Evolutionary conservation across 2,888 invertebrate genomes (phyloP).

Genomic region (Plagodis pulveraria): DNA sequence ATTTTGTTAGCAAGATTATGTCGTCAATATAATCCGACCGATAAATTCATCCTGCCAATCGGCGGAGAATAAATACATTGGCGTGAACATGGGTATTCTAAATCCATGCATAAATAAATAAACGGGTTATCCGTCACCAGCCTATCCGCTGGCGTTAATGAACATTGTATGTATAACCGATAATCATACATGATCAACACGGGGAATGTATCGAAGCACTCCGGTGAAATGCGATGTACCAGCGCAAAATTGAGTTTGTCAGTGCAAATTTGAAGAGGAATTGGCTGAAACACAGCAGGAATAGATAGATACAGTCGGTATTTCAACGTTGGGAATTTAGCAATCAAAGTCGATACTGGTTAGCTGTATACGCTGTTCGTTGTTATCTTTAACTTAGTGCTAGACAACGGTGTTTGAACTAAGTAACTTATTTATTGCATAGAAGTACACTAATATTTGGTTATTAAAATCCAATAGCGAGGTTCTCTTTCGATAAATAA

Average conservation of each 20-base stretch:
- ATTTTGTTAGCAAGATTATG: neutral
- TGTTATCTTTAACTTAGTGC: too few relatives aligned
- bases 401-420: too few relatives aligned
- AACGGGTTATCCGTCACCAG: neutral
- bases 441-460: too few relatives aligned
- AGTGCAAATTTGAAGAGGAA: neutral
- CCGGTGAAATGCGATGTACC: neutral
- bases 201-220: neutral
- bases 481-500: too few relatives aligned
- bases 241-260: neutral
- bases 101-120: too few relatives aligned
- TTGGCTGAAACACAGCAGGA: too few relatives aligned
- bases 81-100: neutral
- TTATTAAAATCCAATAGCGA: too few relatives aligned
- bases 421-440: too few relatives aligned
- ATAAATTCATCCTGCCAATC: neutral
- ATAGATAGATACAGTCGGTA: neutral
- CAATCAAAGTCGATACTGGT: neutral
- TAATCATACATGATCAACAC: neutral
- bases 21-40: neutral
- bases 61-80: neutral
- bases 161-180: neutral
- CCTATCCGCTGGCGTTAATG: conserved; percentile 2
- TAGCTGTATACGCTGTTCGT: too few relatives aligned
- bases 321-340: conserved; percentile 1